A percentile compares a stretch with the other conserved stretches of the same genome.
phyloP scores from a whole-genome alignment of 1,140 invertebrate genomes.

The Pseudomyrmex dendroicus region DNA sequence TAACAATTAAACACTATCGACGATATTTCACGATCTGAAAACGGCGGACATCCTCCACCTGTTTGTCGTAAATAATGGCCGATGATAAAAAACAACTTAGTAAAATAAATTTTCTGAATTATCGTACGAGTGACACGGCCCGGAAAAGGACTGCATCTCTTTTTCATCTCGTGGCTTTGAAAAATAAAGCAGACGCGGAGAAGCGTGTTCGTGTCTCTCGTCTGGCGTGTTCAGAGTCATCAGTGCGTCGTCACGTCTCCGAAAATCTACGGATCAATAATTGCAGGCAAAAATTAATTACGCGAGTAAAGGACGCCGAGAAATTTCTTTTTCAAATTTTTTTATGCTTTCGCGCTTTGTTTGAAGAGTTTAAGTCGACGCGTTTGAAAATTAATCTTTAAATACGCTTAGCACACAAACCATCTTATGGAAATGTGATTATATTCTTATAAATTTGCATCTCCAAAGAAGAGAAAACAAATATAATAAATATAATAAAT shows the following conservation, averaged over 20 bases:
- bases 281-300: constrained; percentile 42
- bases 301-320: not conserved
- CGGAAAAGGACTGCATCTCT: not conserved
- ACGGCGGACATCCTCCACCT: not conserved
- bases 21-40: not conserved
- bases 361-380: not conserved
- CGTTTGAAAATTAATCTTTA: constrained; percentile 18
- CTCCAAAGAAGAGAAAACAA: not conserved
- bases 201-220: constrained; percentile 14
- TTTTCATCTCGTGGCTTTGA: not conserved
- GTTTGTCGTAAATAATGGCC: constrained; percentile 28
- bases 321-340: constrained; percentile 44
- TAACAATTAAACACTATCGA: constrained; percentile 35
- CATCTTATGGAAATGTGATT: constrained; percentile 8
- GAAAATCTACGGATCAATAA: constrained; percentile 47
- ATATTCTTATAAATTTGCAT: not conserved
- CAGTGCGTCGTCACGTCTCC: constrained; percentile 30
- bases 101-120: constrained; percentile 43
- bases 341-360: not conserved
- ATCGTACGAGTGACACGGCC: not conserved
- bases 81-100: constrained; percentile 15
- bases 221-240: not conserved
- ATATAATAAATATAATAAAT: not conserved
- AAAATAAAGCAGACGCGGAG: constrained; percentile 4
- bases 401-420: not conserved